Evolutionary conservation across 1,140 invertebrate genomes (phyloP).

Genomic region (Saxidomus purpurata): DNA sequence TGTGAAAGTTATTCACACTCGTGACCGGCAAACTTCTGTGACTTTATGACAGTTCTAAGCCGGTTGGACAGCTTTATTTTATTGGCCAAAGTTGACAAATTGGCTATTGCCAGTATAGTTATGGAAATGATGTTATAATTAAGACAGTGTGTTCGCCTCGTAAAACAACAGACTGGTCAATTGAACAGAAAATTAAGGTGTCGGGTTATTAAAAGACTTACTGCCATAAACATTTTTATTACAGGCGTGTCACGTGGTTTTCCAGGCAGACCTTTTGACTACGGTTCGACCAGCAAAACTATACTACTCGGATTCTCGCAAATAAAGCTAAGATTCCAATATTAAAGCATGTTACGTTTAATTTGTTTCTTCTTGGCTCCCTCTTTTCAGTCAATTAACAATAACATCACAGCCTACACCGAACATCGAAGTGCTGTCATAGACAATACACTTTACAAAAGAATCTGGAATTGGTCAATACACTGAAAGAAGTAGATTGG

Average conservation of each 20-base stretch:
- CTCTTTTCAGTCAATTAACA: no score
- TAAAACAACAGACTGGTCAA: constrained; percentile 41
- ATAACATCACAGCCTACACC: no score
- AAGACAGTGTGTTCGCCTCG: constrained; percentile 20
- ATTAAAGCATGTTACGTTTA: no score
- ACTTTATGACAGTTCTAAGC: constrained; percentile 39
- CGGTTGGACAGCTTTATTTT: constrained; percentile 13
- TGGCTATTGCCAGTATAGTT: background rate
- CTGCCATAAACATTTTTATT: constrained; percentile 7
- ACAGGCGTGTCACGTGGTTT: background rate
- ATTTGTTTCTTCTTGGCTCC: no score
- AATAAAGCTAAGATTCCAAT: no score
- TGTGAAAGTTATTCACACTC: constrained; percentile 2
- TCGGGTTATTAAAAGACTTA: background rate
- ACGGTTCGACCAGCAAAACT: no score
- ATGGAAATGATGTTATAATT: constrained; percentile 31
- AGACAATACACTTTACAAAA: no score
- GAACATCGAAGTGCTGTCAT: no score
- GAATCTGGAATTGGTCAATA: no score
- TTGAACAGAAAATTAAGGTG: background rate
- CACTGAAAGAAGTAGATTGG: no score
- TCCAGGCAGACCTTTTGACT: background rate
- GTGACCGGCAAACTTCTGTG: constrained; percentile 10
- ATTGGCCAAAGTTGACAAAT: constrained; percentile 31
- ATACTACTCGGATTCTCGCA: no score